phyloP scores from a whole-genome alignment of 2,888 invertebrate genomes.

The Dryocosmus kuriphilus region DNA sequence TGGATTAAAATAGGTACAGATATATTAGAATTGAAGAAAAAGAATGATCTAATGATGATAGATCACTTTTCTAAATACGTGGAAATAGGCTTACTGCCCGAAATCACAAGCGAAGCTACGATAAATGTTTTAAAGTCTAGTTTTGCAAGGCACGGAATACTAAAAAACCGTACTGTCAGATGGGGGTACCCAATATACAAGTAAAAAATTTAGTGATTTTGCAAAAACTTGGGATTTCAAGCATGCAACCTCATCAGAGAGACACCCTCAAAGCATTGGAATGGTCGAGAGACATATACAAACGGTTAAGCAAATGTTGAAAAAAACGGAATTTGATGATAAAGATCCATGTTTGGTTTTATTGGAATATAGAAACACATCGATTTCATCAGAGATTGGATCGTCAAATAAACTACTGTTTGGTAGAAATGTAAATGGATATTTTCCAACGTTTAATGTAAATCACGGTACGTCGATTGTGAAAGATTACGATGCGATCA shows the following conservation, averaged over 20 bases:
- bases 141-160: slow-evolving; percentile 24
- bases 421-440: too few species aligned
- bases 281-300: slow-evolving; percentile 52
- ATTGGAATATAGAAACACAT: slow-evolving; percentile 54
- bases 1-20: slow-evolving; percentile 43
- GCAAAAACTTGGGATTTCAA: slow-evolving; percentile 41
- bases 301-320: slow-evolving; percentile 55
- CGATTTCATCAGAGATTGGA: too few species aligned
- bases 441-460: too few species aligned
- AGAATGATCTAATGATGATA: slow-evolving; percentile 38
- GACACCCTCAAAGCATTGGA: slow-evolving; percentile 41
- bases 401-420: too few species aligned
- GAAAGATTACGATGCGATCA: too few species aligned
- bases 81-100: slow-evolving; percentile 49
- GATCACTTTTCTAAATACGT: slow-evolving; percentile 53
- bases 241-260: slow-evolving; percentile 42
- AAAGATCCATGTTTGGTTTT: slow-evolving; percentile 47
- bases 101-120: slow-evolving; percentile 55
- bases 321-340: slow-evolving; percentile 47
- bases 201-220: slow-evolving; percentile 39
- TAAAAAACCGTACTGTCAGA: slow-evolving; percentile 34
- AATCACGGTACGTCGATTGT: too few species aligned
- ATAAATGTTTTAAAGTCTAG: slow-evolving; percentile 10
- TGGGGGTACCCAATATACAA: slow-evolving; percentile 39
- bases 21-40: slow-evolving; percentile 34